Evolutionary conservation across 1,140 invertebrate genomes (phyloP).

Genomic region (Eurosta solidaginis): DNA sequence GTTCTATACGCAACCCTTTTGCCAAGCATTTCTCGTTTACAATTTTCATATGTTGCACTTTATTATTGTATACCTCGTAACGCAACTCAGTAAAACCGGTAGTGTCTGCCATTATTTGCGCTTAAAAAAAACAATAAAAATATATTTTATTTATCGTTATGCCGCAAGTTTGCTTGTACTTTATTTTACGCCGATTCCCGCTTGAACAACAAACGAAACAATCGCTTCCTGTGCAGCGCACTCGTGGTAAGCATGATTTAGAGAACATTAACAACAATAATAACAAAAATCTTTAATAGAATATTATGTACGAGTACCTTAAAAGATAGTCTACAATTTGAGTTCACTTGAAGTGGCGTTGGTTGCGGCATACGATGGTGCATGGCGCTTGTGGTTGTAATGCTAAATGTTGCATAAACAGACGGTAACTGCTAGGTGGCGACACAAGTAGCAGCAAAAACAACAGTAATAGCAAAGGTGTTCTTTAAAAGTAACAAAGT

Average conservation of each 20-base stretch:
- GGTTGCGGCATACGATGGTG: neutral
- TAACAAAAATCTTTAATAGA: neutral
- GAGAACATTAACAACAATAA: neutral
- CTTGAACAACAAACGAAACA: neutral
- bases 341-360: conserved; percentile 1
- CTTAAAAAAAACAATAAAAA: conserved; percentile 27
- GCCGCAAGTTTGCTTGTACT: neutral
- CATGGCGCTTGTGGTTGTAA: neutral
- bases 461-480: neutral
- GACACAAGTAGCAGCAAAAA: conserved; percentile 2
- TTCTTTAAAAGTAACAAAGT: neutral
- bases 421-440: neutral
- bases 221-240: conserved; percentile 1
- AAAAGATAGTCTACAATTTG: neutral
- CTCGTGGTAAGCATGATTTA: conserved; percentile 12
- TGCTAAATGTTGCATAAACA: conserved; percentile 26
- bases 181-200: neutral
- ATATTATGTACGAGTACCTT: neutral
- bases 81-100: neutral
- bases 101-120: neutral
- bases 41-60: neutral
- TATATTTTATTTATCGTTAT: conserved; percentile 30
- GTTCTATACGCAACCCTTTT: too few relatives aligned
- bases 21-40: neutral
- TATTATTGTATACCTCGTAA: neutral